Percentiles rank a stretch among this genome's conserved stretches.
Conservation (phyloP, 2,113 vertebrate genomes). For the Microcebus jonahi region DNA sequence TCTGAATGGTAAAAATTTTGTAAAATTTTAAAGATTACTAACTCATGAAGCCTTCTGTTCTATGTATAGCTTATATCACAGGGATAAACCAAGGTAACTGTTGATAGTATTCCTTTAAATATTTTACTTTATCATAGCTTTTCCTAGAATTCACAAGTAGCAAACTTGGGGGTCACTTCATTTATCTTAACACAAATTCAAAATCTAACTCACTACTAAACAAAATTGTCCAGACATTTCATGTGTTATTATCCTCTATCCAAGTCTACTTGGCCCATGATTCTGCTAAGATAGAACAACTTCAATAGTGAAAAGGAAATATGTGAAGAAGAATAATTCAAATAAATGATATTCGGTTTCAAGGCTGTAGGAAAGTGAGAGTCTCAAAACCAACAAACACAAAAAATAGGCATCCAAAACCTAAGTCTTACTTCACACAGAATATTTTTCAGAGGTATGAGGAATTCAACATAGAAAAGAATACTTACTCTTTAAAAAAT, state of each 20-base stretch:
- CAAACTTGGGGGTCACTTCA: background rate
- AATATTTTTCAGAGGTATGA: background rate
- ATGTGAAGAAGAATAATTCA: background rate
- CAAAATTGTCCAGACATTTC: background rate
- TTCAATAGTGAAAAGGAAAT: background rate
- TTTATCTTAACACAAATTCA: slow-evolving; percentile 20
- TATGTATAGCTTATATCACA: background rate
- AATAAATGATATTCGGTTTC: background rate
- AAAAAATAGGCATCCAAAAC: background rate
- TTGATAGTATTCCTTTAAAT: background rate
- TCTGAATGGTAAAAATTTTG: background rate
- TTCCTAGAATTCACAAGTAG: background rate
- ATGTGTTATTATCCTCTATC: background rate
- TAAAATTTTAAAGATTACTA: slow-evolving; percentile 33
- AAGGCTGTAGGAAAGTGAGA: background rate
- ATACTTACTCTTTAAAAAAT: background rate
- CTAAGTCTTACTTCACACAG: background rate
- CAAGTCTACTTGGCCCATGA: background rate
- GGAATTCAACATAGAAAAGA: slow-evolving; percentile 18
- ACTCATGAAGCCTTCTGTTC: background rate
- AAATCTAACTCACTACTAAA: slow-evolving; percentile 31
- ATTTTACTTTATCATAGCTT: slow-evolving; percentile 12
- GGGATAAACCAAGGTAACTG: background rate
- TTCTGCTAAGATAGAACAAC: background rate
- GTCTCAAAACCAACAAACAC: slow-evolving; percentile 1